These are phyloP conservation scores for Tricholaema leucomelas DNA, from an alignment of 2,113 vertebrate species.

Conservation along the genomic window DNA sequence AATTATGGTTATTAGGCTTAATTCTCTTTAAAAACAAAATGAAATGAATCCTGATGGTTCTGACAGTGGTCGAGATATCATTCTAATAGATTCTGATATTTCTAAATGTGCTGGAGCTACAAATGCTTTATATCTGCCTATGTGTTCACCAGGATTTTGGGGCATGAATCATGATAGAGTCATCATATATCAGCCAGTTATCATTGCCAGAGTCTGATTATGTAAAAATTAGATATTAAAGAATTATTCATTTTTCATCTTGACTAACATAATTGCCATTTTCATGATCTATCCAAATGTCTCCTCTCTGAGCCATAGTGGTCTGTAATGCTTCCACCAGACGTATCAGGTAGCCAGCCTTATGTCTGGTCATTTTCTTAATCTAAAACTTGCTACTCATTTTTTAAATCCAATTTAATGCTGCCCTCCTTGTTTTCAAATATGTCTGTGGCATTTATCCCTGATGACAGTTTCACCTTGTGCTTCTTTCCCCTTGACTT, in stretches of 20 bases:
- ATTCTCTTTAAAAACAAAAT: not conserved
- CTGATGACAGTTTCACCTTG: not conserved
- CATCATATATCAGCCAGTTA: not conserved
- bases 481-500: not conserved
- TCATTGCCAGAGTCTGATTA: not conserved
- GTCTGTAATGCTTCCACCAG: not conserved
- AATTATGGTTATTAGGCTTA: not conserved
- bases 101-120: not conserved
- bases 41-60: not conserved
- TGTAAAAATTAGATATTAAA: not conserved
- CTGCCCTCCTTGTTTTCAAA: not conserved
- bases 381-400: not conserved
- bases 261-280: not conserved
- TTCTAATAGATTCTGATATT: not conserved
- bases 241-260: not conserved
- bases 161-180: not conserved
- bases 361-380: not conserved
- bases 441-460: not conserved
- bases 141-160: not conserved
- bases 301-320: not conserved
- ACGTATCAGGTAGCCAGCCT: not conserved
- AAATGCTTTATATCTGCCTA: not conserved
- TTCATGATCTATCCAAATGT: not conserved
- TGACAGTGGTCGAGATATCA: not conserved
- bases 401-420: not conserved